A percentile compares a stretch with the other conserved stretches of the same genome.
Evolutionary conservation across 2,113 vertebrate species (phyloP).

Genomic region (Empidonax alnorum): DNA sequence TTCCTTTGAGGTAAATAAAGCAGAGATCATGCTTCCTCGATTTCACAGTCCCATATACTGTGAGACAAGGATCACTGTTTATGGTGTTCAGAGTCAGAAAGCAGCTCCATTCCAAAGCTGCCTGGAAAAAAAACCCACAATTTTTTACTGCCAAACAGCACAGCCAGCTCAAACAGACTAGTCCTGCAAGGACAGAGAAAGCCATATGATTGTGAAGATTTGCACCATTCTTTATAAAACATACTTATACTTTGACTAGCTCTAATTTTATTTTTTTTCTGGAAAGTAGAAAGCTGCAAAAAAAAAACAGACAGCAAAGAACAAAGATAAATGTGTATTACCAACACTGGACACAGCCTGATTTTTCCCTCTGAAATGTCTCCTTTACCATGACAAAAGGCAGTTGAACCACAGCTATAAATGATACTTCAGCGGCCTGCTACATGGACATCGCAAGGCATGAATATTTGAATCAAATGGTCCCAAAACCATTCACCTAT

Average conservation of each 20-base stretch:
- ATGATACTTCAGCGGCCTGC: neutral
- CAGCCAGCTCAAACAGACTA: neutral
- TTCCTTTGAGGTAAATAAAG: conserved; percentile 10
- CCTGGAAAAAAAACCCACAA: neutral
- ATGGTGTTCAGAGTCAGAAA: conserved; percentile 10
- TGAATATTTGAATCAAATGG: neutral
- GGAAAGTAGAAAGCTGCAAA: neutral
- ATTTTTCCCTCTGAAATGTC: neutral
- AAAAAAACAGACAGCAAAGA: neutral
- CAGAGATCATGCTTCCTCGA: neutral
- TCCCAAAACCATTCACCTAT: neutral
- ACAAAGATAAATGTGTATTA: neutral
- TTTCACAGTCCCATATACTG: neutral
- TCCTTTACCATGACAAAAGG: neutral
- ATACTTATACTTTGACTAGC: neutral
- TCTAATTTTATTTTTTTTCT: neutral
- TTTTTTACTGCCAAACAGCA: conserved; percentile 12
- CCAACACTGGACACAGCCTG: neutral
- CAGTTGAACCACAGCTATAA: neutral
- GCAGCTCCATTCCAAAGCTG: neutral
- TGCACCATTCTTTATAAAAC: neutral
- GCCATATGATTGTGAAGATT: neutral
- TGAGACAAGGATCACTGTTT: neutral
- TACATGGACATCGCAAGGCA: neutral
- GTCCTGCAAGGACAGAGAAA: neutral